phyloP scores from a whole-genome alignment of 2,113 vertebrate species.

The Pluvialis apricaria region DNA sequence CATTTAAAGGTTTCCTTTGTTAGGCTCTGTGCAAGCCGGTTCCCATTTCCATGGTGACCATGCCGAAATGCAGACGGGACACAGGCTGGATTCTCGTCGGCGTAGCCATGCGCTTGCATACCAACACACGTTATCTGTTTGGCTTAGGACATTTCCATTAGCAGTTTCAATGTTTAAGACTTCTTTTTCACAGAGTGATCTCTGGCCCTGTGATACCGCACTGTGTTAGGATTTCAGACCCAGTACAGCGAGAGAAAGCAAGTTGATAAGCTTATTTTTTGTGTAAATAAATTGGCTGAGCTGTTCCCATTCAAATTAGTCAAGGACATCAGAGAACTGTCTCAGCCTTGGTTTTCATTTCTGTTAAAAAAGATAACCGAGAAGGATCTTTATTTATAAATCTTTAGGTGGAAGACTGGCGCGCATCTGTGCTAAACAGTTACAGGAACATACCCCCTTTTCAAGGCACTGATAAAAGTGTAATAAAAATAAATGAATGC shows the following conservation, averaged over 20 bases:
- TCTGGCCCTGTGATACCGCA: neutral
- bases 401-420: neutral
- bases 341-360: neutral
- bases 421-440: neutral
- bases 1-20: conserved; percentile 70
- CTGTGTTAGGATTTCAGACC: neutral
- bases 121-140: conserved; percentile 45
- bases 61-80: conserved; percentile 55
- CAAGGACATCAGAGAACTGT: neutral
- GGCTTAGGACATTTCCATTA: conserved; percentile 3
- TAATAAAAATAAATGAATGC: neutral
- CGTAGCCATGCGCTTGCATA: conserved; percentile 54
- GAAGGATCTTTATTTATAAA: neutral
- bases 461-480: neutral
- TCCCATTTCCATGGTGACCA: conserved; percentile 73
- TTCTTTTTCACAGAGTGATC: neutral
- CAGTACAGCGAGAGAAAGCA: neutral
- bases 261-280: neutral
- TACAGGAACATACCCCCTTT: neutral
- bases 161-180: neutral
- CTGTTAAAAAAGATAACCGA: neutral
- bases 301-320: neutral
- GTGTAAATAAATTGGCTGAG: neutral
- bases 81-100: conserved; percentile 49
- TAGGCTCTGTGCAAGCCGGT: conserved; percentile 51